Evolutionary conservation across 2,888 invertebrate genomes (phyloP), one percentile per base, ranked within the genome.

Genomic region (Idaea biselata): DNA sequence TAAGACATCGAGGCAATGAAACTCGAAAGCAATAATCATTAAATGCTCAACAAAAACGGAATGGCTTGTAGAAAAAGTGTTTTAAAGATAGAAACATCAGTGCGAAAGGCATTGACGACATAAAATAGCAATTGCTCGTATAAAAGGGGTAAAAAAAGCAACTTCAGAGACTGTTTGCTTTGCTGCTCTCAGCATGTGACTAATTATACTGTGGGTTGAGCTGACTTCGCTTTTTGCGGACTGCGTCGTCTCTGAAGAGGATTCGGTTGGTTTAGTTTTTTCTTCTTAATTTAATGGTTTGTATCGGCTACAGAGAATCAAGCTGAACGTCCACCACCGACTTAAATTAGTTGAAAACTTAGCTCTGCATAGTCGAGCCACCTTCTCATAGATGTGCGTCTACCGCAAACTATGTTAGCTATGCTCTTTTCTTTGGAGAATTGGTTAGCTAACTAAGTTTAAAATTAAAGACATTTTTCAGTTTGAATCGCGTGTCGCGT

Each of bases 201-300:
- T 90, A 89, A 91, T 91, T 91, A 91, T 91, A 85, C 89, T 73
- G 79, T 76, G 75, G 79, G 83, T 81, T 81, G 85, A 82, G 82
- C 84, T 79, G 73, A 78, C 78, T 69, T 68, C 64, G 80, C 88
- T 90, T 90, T 90, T 90, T 78, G 70, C 67, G 68, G 65, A 63
- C 72, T 75, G 78, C 79, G 83, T 44, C 44, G 55, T 16, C 18
- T 56, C 56, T 18, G 14, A 18, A 44, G 44, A 44, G 11, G 44
- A 44, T 44, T 44, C 44, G 44, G 44, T 44, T 14, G 11, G 14
- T 11, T 44, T 44, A 44, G 14, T 8, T 44, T 44, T 44, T 44
- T 44, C 44, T 14, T 44, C 44, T 3, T 44, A 7, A 14, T 44
- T 44, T 44, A 44, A 44, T 14, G 14, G 44, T 44, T 14, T 14